Evolutionary conservation across 2,888 invertebrate genomes (phyloP).

Genomic region (Agrilus biguttatus): DNA sequence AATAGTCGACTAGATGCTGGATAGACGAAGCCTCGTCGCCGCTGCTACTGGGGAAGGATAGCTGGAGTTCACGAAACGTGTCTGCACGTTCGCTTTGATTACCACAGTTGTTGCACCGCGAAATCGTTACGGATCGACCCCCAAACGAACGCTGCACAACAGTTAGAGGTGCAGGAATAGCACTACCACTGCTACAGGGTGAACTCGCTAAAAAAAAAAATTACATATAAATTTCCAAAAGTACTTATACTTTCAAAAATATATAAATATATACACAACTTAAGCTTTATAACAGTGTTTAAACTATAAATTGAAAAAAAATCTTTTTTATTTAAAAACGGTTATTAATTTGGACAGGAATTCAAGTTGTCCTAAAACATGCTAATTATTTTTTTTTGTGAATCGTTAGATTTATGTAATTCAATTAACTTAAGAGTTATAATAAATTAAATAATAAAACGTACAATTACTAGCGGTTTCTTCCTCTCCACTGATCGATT

Average conservation of each 20-base stretch:
- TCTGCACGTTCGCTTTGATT: conserved; percentile 61
- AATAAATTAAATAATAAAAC: too few species aligned
- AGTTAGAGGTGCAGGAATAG: conserved; percentile 24
- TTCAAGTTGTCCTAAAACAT: too few species aligned
- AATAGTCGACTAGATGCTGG: conserved; percentile 65
- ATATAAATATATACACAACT: too few species aligned
- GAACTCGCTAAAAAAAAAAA: conserved; percentile 8
- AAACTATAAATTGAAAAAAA: too few species aligned
- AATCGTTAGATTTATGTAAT: too few species aligned
- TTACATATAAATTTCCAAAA: background rate
- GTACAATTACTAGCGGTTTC: too few species aligned
- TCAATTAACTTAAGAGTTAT: too few species aligned
- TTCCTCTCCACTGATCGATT: conserved; percentile 12
- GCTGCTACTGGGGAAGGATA: conserved; percentile 48
- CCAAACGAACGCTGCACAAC: conserved; percentile 60
- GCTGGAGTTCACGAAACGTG: conserved; percentile 65
- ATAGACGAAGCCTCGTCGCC: conserved; percentile 41
- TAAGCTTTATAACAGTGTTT: too few species aligned
- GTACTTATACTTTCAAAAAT: too few species aligned
- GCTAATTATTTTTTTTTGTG: too few species aligned
- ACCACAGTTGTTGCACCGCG: conserved; percentile 58
- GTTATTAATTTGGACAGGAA: too few species aligned
- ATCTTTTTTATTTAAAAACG: too few species aligned
- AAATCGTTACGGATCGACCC: conserved; percentile 59
- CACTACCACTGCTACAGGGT: conserved; percentile 6